A percentile compares a stretch with the other conserved stretches of the same genome.
Evolutionary conservation across 1,140 invertebrate species (phyloP).

Genomic region (Tetramorium alpestre): DNA sequence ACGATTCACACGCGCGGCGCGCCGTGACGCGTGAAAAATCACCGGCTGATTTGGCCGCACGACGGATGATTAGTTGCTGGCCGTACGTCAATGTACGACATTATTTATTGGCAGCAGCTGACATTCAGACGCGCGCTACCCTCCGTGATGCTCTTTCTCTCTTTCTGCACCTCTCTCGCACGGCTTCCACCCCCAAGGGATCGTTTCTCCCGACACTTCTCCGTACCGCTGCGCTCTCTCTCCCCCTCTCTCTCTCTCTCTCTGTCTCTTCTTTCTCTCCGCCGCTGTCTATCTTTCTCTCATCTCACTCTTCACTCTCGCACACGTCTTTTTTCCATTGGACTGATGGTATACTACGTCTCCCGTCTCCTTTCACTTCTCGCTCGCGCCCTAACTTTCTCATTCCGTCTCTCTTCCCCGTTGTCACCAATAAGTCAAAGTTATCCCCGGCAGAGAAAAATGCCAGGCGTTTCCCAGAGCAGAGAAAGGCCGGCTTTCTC

Average conservation of each 20-base stretch:
- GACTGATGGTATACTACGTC: slow-evolving; percentile 47
- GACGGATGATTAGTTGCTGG: slow-evolving; percentile 77
- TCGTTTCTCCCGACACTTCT: slow-evolving; percentile 66
- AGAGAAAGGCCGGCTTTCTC: slow-evolving; percentile 85
- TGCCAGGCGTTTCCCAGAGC: slow-evolving; percentile 84
- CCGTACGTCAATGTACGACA: slow-evolving; percentile 78
- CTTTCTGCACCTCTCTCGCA: background rate
- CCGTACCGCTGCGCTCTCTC: slow-evolving; percentile 47
- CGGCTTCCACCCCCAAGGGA: slow-evolving; percentile 64
- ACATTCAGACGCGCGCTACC: slow-evolving; percentile 76
- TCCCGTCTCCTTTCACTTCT: slow-evolving; percentile 59
- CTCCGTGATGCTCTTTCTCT: slow-evolving; percentile 56
- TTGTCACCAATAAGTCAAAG: slow-evolving; percentile 86
- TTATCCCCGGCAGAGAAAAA: slow-evolving; percentile 85
- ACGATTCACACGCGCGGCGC: slow-evolving; percentile 57
- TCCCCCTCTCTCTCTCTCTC: slow-evolving; percentile 32
- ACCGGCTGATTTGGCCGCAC: slow-evolving; percentile 76
- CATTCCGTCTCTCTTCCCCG: slow-evolving; percentile 69
- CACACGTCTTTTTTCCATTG: slow-evolving; percentile 59
- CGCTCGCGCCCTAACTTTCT: slow-evolving; percentile 63
- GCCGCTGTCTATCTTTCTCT: slow-evolving; percentile 28
- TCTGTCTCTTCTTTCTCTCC: slow-evolving; percentile 31
- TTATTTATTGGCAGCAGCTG: slow-evolving; percentile 82
- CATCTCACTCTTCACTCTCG: slow-evolving; percentile 48
- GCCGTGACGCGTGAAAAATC: slow-evolving; percentile 77